phyloP scores from a whole-genome alignment of 2,888 invertebrate genomes.

The Meandrusa payeni region DNA sequence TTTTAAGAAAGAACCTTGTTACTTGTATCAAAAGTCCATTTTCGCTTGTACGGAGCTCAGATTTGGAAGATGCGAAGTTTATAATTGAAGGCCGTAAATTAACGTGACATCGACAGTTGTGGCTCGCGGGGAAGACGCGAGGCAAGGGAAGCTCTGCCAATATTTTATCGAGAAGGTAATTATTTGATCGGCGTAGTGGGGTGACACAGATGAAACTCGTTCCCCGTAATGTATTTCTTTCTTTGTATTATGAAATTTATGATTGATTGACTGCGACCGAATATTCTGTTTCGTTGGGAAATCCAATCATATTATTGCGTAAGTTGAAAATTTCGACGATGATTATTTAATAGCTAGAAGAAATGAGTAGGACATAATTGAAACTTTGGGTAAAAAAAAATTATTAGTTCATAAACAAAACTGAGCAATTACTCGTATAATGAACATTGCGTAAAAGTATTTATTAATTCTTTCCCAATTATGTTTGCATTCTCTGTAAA shows the following conservation, averaged over 20 bases:
- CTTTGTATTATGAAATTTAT: slow-evolving; percentile 48
- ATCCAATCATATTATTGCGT: background rate
- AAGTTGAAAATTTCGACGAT: background rate
- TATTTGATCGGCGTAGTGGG: slow-evolving; percentile 64
- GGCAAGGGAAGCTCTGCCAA: slow-evolving; percentile 57
- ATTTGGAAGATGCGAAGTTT: slow-evolving; percentile 63
- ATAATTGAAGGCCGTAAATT: slow-evolving; percentile 81
- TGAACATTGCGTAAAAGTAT: no score
- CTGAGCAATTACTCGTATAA: no score
- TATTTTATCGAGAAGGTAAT: slow-evolving; percentile 77
- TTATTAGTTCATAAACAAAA: no score
- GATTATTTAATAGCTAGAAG: background rate
- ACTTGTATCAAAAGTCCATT: background rate
- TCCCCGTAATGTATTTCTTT: slow-evolving; percentile 47
- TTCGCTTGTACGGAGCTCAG: background rate
- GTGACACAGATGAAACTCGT: slow-evolving; percentile 54
- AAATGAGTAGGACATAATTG: background rate
- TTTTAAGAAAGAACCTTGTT: background rate
- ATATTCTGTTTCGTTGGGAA: slow-evolving; percentile 2
- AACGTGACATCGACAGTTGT: slow-evolving; percentile 81
- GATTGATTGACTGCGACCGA: slow-evolving; percentile 40
- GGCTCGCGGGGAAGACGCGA: slow-evolving; percentile 51
- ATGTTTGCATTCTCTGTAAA: no score
- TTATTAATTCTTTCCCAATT: no score
- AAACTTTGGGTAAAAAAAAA: background rate